phyloP scores from a whole-genome alignment of 2,797 vertebrate genomes.

The Falco cherrug region DNA sequence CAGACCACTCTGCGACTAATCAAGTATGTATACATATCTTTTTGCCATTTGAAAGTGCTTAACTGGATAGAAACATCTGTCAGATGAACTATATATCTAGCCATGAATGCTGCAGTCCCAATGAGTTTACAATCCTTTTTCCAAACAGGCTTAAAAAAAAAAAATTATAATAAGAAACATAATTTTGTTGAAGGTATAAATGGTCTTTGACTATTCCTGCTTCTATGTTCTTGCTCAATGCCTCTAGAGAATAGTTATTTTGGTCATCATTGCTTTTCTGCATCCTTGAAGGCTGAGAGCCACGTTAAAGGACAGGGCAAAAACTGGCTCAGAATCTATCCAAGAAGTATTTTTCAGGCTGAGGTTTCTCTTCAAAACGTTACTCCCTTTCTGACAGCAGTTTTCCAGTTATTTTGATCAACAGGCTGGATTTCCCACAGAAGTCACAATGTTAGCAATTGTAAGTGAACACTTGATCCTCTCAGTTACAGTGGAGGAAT shows the following conservation, averaged over 20 bases:
- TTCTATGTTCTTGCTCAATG: background rate
- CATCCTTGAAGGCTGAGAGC: background rate
- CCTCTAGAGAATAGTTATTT: background rate
- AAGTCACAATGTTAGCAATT: background rate
- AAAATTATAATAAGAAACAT: background rate
- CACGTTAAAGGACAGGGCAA: background rate
- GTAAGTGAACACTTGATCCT: background rate
- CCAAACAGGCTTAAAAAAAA: background rate
- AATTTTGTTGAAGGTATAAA: background rate
- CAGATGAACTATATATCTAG: background rate
- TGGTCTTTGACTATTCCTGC: background rate
- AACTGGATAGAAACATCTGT: background rate
- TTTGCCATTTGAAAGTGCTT: no score
- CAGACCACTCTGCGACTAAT: constrained; percentile 84
- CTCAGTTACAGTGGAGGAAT: background rate
- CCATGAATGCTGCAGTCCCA: background rate
- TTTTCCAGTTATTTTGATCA: constrained; percentile 41
- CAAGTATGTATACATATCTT: constrained; percentile 79
- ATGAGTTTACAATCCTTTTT: background rate
- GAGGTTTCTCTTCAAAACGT: background rate
- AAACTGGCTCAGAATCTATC: background rate
- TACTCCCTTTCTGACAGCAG: background rate
- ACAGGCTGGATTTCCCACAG: background rate
- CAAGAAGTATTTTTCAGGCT: background rate
- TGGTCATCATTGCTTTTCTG: background rate